Evolutionary conservation across 2,113 vertebrate genomes (phyloP), one percentile per base, ranked within the genome.

Genomic region (Anolis carolinensis): DNA sequence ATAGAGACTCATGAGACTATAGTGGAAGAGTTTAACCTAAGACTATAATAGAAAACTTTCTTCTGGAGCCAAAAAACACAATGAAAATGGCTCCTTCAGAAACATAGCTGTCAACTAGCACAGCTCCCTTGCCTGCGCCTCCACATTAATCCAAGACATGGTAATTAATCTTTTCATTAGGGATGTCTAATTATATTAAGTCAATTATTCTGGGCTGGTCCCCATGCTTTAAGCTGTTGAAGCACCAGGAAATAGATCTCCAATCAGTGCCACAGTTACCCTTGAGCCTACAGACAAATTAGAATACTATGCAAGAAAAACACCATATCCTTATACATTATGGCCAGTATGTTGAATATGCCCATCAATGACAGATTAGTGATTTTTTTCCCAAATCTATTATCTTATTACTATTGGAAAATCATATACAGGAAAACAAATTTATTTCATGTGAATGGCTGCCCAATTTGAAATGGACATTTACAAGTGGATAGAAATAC

Each of bases 81-180:
- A n/a, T 52, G 80, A 52, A 50, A 71, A 82, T 48, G 20, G 44
- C 7, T 50, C 65, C 65, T 82, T 71, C 14, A 18, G 65, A 82
- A 25, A 39, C 80, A 52, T 32, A 34, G 80, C 44, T 71, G 80
- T 70, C 16, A 82, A 7, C 30, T 70, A 71, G 30, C 80, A 32
- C 67, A 82, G 44, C 67, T 82, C 20, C 27, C 39, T 68, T 70
- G 63, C 79, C 34, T 59, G 55, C 3, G 14, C 55, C 55, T 18
- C 55, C 55, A 59, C 55, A 70, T 82, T 82, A 70, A 71, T 82
- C 39, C 67, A 32, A 44, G 80, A 52, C 44, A 52, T 52, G 65
- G 27, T 23, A 70, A 82, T 82, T 82, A 82, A 82, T 82, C 44
- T 65, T 82, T 82, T 82, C 65, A 52, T 82, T 70, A 71, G 80